Conservation (phyloP, 1,140 invertebrate genomes). For the Vollenhovia emeryi region DNA sequence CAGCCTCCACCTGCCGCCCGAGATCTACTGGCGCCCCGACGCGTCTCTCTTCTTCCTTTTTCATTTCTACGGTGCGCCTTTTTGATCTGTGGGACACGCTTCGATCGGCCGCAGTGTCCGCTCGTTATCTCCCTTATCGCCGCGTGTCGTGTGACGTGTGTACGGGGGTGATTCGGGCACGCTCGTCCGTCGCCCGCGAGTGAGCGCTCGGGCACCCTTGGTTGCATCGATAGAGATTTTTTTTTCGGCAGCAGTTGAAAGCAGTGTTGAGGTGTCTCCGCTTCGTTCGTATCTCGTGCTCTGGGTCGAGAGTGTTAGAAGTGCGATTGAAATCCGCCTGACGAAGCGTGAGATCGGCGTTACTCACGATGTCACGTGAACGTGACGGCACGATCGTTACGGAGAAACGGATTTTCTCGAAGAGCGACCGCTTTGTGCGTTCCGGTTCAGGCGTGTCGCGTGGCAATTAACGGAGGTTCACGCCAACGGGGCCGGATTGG, state of each 20-base stretch:
- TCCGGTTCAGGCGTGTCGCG: background rate
- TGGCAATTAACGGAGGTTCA: constrained; percentile 31
- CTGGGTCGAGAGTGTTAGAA: background rate
- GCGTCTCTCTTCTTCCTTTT: background rate
- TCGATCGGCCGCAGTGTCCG: background rate
- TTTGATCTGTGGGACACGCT: background rate
- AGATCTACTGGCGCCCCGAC: background rate
- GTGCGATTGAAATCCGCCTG: background rate
- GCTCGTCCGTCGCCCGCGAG: background rate
- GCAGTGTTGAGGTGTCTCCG: background rate
- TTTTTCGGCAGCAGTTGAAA: background rate
- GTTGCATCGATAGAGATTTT: background rate
- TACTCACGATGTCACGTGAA: constrained; percentile 21
- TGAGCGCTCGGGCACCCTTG: no score
- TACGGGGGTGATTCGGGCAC: background rate
- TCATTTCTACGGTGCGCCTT: background rate
- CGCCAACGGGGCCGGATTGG: background rate
- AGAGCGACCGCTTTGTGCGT: background rate
- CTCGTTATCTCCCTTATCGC: constrained; percentile 24
- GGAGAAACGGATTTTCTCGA: constrained; percentile 40
- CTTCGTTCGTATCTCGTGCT: background rate
- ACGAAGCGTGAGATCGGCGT: background rate
- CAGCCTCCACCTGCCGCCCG: constrained; percentile 45
- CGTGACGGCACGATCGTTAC: constrained; percentile 26
- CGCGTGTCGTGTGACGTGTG: background rate